Evolutionary conservation across 1,140 invertebrate species (phyloP), one percentile per base, ranked within the genome.

Genomic region (Sitobion miscanthi): DNA sequence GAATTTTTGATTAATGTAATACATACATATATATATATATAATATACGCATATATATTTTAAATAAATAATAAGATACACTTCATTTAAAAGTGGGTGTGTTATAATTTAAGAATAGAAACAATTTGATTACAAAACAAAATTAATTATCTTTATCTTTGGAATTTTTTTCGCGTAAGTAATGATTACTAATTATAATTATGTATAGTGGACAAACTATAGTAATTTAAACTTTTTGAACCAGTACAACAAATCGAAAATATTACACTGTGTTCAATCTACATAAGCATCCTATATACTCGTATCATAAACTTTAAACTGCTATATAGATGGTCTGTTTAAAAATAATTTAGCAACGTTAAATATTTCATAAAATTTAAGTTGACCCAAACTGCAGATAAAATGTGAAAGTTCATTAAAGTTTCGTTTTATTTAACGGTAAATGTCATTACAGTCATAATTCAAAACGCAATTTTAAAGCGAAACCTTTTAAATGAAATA

Each of bases 341-440:
- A 87, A 47, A 38, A 87, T 87, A 21, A 52, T 52, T 52, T 88
- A 88, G 86, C 1, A 21, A 49, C 85, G 45, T 30, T 52, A 25
- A 47, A 88, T 88, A 88, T 52, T 88, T 88, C 47, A 52, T 52
- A 45, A 52, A 88, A 88, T 52, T 88, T 17, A 52, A 88, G 30
- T 88, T 52, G 38, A 52, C 47, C 47, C 47, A 87, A 87, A 87
- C 25, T 47, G 30, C 25, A 49, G 23, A 87, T 87, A 87, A 87
- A 87, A 87, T 87, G 45, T 47, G 25, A 47, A 87, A 47, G 45
- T 87, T 87, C 45, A 47, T 47, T 47, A 87, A 87, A 87, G 45
- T 45, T 87, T 49, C 85, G 8, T 30, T 47, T 87, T 49, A 47
- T 87, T 87, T 87, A 47, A 87, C 45, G 85, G 45, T 87, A 47